A percentile compares a stretch with the other conserved stretches of the same genome.
phyloP scores from a whole-genome alignment of 2,113 vertebrate genomes.

The Phodopus roborovskii region DNA sequence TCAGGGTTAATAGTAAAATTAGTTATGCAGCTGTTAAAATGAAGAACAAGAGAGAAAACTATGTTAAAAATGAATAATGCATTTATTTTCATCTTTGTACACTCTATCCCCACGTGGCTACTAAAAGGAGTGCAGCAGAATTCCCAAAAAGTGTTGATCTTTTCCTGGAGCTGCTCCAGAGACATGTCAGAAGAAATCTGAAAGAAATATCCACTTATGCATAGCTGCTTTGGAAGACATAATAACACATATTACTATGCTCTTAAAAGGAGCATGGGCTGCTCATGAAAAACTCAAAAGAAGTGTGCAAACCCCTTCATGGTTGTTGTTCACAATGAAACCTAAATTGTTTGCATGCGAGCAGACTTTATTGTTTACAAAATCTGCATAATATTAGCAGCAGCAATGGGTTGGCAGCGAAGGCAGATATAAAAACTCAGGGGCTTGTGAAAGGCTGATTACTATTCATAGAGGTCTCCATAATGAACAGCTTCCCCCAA shows the following conservation, averaged over 20 bases:
- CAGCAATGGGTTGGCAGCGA: neutral
- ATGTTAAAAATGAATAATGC: slow-evolving; percentile 73
- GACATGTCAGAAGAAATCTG: slow-evolving; percentile 74
- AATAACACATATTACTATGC: slow-evolving; percentile 59
- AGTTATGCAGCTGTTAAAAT: slow-evolving; percentile 57
- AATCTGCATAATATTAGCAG: slow-evolving; percentile 59
- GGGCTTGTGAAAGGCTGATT: slow-evolving; percentile 44
- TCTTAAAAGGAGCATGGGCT: slow-evolving; percentile 54
- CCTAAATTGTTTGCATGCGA: slow-evolving; percentile 69
- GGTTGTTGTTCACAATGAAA: slow-evolving; percentile 60
- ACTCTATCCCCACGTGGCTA: slow-evolving; percentile 41
- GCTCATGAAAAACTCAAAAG: slow-evolving; percentile 35
- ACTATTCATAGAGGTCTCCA: slow-evolving; percentile 50
- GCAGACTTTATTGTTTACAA: slow-evolving; percentile 72
- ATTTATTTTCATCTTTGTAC: slow-evolving; percentile 68
- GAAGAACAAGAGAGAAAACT: slow-evolving; percentile 61
- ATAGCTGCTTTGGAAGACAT: slow-evolving; percentile 65
- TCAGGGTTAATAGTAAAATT: slow-evolving; percentile 67
- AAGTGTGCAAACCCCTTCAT: slow-evolving; percentile 55
- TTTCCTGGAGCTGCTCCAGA: slow-evolving; percentile 71
- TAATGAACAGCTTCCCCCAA: slow-evolving; percentile 63
- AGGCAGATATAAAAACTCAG: neutral
- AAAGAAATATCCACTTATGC: slow-evolving; percentile 68
- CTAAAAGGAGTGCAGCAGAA: slow-evolving; percentile 64
- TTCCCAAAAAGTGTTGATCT: slow-evolving; percentile 71